phyloP scores from a whole-genome alignment of 2,888 invertebrate species.

The Catocala fraxini region DNA sequence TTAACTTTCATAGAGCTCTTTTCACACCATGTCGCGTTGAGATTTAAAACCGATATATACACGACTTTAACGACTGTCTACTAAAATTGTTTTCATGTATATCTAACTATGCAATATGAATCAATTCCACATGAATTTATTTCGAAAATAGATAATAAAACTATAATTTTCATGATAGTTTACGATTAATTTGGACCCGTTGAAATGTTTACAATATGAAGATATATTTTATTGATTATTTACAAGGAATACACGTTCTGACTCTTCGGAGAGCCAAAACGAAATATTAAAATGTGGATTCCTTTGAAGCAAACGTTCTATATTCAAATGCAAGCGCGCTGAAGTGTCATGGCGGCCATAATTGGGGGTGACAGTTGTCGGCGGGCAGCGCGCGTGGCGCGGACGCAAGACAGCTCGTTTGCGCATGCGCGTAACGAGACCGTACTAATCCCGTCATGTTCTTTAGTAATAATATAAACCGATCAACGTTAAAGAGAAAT shows the following conservation, averaged over 20 bases:
- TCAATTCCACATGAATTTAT: conserved; percentile 21
- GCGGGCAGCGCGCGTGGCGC: conserved; percentile 60
- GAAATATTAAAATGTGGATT: conserved; percentile 58
- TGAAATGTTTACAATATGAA: conserved; percentile 47
- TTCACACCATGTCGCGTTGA: no score
- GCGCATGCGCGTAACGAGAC: conserved; percentile 77
- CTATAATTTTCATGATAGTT: conserved; percentile 35
- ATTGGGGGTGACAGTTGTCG: conserved; percentile 83
- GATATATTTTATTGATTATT: conserved; percentile 53
- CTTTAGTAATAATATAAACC: conserved; percentile 70
- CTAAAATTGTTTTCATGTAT: no score
- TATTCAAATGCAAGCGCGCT: conserved; percentile 81
- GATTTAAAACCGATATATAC: no score
- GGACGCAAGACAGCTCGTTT: conserved; percentile 71
- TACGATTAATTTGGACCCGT: conserved; percentile 39
- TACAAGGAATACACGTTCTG: conserved; percentile 48
- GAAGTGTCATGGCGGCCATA: conserved; percentile 82
- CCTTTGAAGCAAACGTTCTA: conserved; percentile 70
- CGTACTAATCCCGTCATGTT: conserved; percentile 71
- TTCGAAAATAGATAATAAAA: conserved; percentile 39
- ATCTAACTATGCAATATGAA: conserved; percentile 22
- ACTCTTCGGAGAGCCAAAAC: conserved; percentile 37
- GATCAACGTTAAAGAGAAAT: conserved; percentile 67
- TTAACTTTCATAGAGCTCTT: no score
- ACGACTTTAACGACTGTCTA: no score